phyloP scores from a whole-genome alignment of 2,797 vertebrate genomes.

The Anguilla pacifica region DNA sequence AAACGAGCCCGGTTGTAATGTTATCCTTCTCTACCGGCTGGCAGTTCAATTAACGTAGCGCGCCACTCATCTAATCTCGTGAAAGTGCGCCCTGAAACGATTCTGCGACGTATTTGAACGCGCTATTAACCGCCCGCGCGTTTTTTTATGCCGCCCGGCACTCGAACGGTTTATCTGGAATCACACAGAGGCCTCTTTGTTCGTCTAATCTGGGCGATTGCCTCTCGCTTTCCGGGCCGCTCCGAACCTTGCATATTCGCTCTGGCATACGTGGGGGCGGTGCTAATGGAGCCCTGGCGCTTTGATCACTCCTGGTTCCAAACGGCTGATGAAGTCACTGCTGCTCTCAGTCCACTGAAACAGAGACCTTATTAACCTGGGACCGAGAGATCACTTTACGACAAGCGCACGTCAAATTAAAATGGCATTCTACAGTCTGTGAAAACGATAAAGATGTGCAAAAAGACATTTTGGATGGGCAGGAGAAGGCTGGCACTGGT shows the following conservation, averaged over 20 bases:
- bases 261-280: constrained; percentile 30
- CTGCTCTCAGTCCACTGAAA: constrained; percentile 39
- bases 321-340: constrained; percentile 50
- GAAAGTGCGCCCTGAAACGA: constrained; percentile 51
- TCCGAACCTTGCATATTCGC: constrained; percentile 35
- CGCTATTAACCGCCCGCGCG: constrained; percentile 21
- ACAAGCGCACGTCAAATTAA: background rate
- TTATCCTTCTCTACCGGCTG: constrained; percentile 27
- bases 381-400: background rate
- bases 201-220: constrained; percentile 30
- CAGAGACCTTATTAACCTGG: background rate
- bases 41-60: constrained; percentile 41
- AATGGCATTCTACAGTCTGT: background rate
- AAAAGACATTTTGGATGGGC: background rate
- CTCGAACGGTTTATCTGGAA: constrained; percentile 37
- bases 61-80: constrained; percentile 41
- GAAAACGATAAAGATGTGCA: background rate
- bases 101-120: constrained; percentile 48
- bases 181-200: constrained; percentile 49
- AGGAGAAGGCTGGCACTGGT: background rate
- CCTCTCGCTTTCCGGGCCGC: constrained; percentile 29
- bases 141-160: constrained; percentile 24
- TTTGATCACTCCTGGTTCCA: constrained; percentile 48
- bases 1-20: background rate
- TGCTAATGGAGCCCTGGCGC: constrained; percentile 48